Conservation (phyloP, 2,888 invertebrate species). For the Bhutanitis thaidina region DNA sequence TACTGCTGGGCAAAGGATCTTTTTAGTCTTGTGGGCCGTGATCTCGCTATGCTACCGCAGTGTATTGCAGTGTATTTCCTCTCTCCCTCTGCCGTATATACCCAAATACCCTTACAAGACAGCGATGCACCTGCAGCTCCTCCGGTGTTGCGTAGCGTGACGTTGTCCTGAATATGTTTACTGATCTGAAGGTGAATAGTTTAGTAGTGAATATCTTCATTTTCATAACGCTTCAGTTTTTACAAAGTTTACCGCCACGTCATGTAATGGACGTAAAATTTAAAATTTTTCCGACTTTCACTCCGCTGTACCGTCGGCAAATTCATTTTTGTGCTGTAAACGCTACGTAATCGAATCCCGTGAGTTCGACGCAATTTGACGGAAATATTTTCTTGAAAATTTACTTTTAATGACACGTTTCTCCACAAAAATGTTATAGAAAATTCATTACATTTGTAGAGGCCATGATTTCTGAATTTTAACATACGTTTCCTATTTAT, state of each 20-base stretch:
- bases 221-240: not conserved
- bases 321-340: constrained; percentile 11
- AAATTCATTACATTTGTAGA: not conserved
- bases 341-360: constrained; percentile 13
- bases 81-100: no score
- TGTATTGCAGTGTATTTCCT: no score
- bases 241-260: not conserved
- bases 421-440: not conserved
- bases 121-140: no score
- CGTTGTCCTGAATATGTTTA: no score
- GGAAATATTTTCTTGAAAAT: constrained; percentile 12
- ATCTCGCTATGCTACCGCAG: no score
- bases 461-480: not conserved
- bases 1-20: no score
- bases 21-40: no score
- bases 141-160: no score
- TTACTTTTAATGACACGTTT: constrained; percentile 11
- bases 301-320: not conserved
- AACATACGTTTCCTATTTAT: not conserved
- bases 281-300: not conserved
- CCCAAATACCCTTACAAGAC: no score
- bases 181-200: no score
- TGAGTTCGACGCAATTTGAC: constrained; percentile 4
- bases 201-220: no score
- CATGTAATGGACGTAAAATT: constrained; percentile 1